Percentiles rank a stretch among this genome's conserved stretches.
Evolutionary conservation across 2,113 vertebrate genomes (phyloP).

Genomic region (Sturnira hondurensis): DNA sequence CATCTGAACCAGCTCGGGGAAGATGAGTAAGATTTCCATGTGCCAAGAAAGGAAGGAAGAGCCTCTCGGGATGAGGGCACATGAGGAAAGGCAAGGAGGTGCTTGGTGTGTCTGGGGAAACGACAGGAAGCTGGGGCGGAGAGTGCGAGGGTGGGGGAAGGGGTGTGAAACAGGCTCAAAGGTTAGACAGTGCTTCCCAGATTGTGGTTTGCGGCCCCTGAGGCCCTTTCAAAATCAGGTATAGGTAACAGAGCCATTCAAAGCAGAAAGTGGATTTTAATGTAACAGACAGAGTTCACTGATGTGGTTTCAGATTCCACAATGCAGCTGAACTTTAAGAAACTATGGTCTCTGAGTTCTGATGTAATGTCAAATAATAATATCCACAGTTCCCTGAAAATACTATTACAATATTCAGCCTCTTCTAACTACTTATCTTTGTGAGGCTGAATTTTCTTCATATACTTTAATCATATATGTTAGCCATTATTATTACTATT

Average conservation of each 20-base stretch:
- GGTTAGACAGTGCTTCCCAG: background rate
- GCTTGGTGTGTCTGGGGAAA: background rate
- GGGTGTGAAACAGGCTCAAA: background rate
- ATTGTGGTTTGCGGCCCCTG: background rate
- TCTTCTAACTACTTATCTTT: background rate
- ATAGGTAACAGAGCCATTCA: background rate
- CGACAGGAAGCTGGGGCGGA: background rate
- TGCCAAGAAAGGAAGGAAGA: background rate
- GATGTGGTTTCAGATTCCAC: background rate
- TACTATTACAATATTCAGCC: background rate
- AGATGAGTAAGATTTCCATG: background rate
- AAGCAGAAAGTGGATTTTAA: background rate
- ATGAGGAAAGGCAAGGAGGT: background rate
- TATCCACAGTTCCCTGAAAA: background rate
- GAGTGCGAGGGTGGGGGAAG: too few species aligned
- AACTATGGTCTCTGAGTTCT: background rate
- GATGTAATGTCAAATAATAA: background rate
- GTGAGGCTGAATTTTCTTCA: background rate
- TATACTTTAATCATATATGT: background rate
- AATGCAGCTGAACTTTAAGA: background rate
- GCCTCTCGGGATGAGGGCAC: background rate
- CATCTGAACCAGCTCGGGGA: background rate
- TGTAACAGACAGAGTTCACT: conserved; percentile 1
- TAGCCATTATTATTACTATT: background rate
- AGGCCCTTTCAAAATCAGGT: background rate